Percentiles rank a stretch among this genome's conserved stretches.
phyloP scores from a whole-genome alignment of 2,888 invertebrate species.

The Drosophila sordidula region DNA sequence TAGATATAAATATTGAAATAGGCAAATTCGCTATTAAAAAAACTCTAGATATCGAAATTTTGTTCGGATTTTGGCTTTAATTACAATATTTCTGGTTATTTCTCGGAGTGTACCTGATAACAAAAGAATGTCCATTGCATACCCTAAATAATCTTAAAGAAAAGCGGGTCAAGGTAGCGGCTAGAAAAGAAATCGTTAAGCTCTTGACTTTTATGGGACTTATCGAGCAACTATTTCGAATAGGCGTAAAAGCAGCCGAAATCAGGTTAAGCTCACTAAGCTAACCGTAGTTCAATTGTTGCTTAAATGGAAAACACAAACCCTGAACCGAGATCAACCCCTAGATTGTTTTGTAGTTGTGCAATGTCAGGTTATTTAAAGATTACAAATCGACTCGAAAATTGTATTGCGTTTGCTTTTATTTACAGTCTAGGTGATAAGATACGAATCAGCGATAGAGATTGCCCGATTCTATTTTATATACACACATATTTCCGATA shows the following conservation, averaged over 20 bases:
- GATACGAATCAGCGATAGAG: slow-evolving; percentile 16
- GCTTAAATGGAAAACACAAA: not conserved
- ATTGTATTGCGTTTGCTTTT: slow-evolving; percentile 12
- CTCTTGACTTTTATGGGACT: not conserved
- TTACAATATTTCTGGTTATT: too few species aligned
- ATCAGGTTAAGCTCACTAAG: slow-evolving; percentile 3
- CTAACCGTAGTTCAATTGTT: not conserved
- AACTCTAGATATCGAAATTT: too few species aligned
- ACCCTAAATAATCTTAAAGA: not conserved
- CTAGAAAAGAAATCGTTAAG: not conserved
- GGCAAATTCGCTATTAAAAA: too few species aligned
- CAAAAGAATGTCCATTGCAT: not conserved
- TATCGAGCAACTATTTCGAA: not conserved
- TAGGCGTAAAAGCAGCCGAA: not conserved
- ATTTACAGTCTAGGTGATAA: slow-evolving; percentile 27
- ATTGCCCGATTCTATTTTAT: slow-evolving; percentile 4
- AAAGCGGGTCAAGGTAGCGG: slow-evolving; percentile 39
- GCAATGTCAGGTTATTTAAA: not conserved
- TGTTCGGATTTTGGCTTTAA: too few species aligned
- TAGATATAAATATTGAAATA: too few species aligned
- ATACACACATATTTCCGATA: not conserved
- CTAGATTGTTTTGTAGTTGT: slow-evolving; percentile 15
- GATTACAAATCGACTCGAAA: not conserved
- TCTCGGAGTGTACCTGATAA: not conserved
- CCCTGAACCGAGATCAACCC: slow-evolving; percentile 30